phyloP scores from a whole-genome alignment of 2,797 vertebrate species.

The Diceros bicornis region DNA sequence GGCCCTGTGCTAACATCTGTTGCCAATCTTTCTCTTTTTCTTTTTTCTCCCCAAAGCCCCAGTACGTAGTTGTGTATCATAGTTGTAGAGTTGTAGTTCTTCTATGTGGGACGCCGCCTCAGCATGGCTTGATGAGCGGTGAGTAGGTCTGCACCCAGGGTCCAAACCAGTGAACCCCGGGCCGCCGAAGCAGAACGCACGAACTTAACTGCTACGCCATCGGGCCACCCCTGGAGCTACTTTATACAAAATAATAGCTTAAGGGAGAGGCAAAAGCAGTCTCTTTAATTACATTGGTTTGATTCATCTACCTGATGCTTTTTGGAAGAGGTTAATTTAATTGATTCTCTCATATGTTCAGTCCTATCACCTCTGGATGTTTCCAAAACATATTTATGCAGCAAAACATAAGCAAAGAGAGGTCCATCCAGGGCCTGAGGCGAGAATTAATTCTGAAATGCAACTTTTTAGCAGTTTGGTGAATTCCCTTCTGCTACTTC shows the following conservation, averaged over 20 bases:
- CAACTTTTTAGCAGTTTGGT: conserved; percentile 80
- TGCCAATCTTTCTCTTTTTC: no score
- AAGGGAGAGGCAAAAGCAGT: conserved; percentile 80
- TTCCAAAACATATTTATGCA: conserved; percentile 80
- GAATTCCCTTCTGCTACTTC: conserved; percentile 82
- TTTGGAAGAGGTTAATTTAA: conserved; percentile 61
- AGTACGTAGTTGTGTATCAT: no score
- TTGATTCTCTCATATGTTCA: conserved; percentile 75
- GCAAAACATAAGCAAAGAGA: conserved; percentile 81
- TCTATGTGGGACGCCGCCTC: no score
- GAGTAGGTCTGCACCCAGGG: no score
- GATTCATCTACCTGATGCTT: conserved; percentile 73
- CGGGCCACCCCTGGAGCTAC: not conserved
- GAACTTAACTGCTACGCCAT: no score
- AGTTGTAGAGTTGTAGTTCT: no score
- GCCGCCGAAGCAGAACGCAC: no score
- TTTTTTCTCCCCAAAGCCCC: no score
- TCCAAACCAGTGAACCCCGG: no score
- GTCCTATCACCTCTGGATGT: conserved; percentile 81
- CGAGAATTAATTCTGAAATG: conserved; percentile 77
- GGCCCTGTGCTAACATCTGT: no score
- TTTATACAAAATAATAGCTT: conserved; percentile 77
- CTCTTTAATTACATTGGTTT: conserved; percentile 83
- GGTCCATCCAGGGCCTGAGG: conserved; percentile 78
- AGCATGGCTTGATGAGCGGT: no score